Percentiles rank a stretch among this genome's conserved stretches.
These are phyloP conservation scores for Gryllus longicercus DNA, from an alignment of 2,888 invertebrate genomes.

Conservation along the genomic window DNA sequence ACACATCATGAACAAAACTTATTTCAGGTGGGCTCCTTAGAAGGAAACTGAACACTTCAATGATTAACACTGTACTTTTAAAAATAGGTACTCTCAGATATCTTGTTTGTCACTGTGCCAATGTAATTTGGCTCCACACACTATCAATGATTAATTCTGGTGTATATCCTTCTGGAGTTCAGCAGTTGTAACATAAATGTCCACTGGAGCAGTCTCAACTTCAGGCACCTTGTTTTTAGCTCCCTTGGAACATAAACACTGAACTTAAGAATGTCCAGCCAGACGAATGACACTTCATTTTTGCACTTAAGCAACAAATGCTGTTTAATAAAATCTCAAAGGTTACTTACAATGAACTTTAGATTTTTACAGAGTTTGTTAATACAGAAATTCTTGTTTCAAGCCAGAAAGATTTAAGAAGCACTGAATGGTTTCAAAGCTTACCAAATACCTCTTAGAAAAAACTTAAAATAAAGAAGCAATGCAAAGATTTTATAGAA, in stretches of 20 bases:
- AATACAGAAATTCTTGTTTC: no score
- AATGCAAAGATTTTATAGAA: no score
- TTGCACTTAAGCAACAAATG: neutral
- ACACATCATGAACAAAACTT: neutral
- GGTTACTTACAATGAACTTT: no score
- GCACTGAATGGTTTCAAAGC: no score
- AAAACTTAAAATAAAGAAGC: no score
- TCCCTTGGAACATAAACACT: conserved; percentile 17
- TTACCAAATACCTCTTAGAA: no score
- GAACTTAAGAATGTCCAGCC: conserved; percentile 8
- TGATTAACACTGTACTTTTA: neutral
- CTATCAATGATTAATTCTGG: neutral
- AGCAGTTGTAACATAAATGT: neutral
- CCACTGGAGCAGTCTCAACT: neutral
- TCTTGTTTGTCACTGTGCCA: neutral
- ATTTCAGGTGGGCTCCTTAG: neutral
- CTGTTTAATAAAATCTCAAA: neutral
- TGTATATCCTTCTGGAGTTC: neutral
- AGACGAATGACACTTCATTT: neutral
- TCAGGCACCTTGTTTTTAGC: conserved; percentile 1
- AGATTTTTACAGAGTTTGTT: no score
- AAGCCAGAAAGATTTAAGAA: no score
- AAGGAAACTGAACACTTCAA: neutral
- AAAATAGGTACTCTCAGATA: neutral
- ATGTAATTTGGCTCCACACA: neutral